Percentiles rank a stretch among this genome's conserved stretches.
These are phyloP conservation scores for Hyphantria cunea DNA, from an alignment of 1,140 invertebrate species.

Conservation along the genomic window DNA sequence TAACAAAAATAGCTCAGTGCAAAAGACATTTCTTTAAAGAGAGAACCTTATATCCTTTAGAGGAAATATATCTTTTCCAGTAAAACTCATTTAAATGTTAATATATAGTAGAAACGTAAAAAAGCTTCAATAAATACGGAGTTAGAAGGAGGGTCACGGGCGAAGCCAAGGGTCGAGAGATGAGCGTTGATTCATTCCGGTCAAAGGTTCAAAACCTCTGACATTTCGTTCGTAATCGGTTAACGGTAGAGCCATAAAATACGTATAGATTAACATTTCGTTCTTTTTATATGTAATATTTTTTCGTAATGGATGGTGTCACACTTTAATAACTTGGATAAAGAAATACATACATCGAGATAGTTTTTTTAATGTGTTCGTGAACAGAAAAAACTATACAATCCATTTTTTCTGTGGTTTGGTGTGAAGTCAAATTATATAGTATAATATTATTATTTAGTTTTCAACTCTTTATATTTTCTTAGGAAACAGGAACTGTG, in stretches of 20 bases:
- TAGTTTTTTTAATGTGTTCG: too few relatives aligned
- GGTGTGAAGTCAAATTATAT: too few relatives aligned
- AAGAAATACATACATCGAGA: too few relatives aligned
- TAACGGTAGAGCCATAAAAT: slow-evolving; percentile 19
- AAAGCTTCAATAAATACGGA: slow-evolving; percentile 25
- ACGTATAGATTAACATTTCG: background rate
- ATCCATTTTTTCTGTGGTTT: too few relatives aligned
- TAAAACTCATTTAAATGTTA: slow-evolving; percentile 4
- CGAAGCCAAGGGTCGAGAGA: slow-evolving; percentile 32
- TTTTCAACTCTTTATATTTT: too few relatives aligned
- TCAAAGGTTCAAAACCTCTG: slow-evolving; percentile 62
- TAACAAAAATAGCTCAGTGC: background rate
- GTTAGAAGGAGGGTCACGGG: slow-evolving; percentile 33
- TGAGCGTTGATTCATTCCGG: slow-evolving; percentile 32
- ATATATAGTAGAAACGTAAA: slow-evolving; percentile 27
- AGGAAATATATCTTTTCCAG: background rate
- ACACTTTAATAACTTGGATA: too few relatives aligned
- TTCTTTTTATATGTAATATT: too few relatives aligned
- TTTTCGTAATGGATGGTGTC: too few relatives aligned
- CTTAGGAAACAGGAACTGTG: too few relatives aligned
- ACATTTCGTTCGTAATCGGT: slow-evolving; percentile 50
- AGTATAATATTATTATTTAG: too few relatives aligned
- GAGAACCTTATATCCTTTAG: background rate
- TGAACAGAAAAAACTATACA: too few relatives aligned
- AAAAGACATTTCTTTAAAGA: background rate